phyloP scores from a whole-genome alignment of 2,113 vertebrate genomes.

The Brachypodius melanocephalos region DNA sequence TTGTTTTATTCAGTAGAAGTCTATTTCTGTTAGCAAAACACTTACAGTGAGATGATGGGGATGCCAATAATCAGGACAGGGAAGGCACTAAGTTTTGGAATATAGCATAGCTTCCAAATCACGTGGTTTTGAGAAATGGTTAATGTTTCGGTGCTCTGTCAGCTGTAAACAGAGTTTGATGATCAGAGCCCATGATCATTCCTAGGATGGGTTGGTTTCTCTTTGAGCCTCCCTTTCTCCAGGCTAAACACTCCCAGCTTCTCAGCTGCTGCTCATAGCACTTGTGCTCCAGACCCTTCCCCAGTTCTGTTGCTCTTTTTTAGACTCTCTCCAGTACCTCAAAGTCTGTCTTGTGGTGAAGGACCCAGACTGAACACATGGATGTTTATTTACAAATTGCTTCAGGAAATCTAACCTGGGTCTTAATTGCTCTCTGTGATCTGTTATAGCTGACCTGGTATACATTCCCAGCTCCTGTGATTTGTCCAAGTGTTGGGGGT shows the following conservation, averaged over 20 bases:
- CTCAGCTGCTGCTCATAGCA: not conserved
- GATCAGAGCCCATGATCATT: not conserved
- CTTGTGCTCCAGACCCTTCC: not conserved
- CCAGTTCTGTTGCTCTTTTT: rapidly evolving
- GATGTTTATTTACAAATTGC: not conserved
- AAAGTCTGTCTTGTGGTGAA: not conserved
- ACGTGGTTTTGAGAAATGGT: not conserved
- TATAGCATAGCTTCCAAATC: not conserved
- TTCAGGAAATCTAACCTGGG: not conserved
- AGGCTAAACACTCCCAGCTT: not conserved
- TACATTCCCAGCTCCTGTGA: not conserved
- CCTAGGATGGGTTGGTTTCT: not conserved
- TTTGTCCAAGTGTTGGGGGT: not conserved
- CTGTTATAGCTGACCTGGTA: not conserved
- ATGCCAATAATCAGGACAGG: not conserved
- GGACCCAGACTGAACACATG: not conserved
- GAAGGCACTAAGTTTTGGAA: not conserved
- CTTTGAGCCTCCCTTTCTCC: not conserved
- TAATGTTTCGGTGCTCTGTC: not conserved
- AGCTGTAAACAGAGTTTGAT: not conserved
- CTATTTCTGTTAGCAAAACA: not conserved
- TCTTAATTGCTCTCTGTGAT: not conserved
- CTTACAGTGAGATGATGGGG: not conserved
- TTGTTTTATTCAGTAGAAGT: not conserved
- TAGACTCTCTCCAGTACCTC: not conserved